Conservation (phyloP, 1,140 invertebrate species). For the Lepidurus arcticus region DNA sequence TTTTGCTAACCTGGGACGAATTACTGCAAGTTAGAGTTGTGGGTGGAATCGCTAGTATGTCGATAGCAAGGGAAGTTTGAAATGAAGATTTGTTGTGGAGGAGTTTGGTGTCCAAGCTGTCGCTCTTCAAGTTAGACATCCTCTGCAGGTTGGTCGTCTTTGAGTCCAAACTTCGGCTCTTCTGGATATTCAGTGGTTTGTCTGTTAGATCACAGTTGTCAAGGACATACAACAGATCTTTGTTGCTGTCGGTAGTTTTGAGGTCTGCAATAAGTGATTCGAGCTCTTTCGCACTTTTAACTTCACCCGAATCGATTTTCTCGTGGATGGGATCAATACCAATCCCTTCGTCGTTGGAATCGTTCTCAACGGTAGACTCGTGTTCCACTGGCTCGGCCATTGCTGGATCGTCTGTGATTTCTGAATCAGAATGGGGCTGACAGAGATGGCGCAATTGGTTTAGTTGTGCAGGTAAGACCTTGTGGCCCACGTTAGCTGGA, state of each 20-base stretch:
- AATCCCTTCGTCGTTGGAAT: slow-evolving; percentile 65
- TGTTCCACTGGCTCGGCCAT: not conserved
- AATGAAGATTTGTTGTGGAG: slow-evolving; percentile 33
- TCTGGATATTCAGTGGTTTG: slow-evolving; percentile 24
- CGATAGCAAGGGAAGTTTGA: not conserved
- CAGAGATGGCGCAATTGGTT: slow-evolving; percentile 41
- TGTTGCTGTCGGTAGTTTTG: slow-evolving; percentile 32
- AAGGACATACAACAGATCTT: slow-evolving; percentile 33
- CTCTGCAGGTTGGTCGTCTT: slow-evolving; percentile 29
- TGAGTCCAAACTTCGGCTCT: slow-evolving; percentile 34
- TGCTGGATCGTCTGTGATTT: slow-evolving; percentile 58
- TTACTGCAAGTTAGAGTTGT: not conserved
- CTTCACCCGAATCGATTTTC: slow-evolving; percentile 57
- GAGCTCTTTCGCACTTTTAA: slow-evolving; percentile 59
- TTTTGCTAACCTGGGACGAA: not conserved
- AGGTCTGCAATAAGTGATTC: slow-evolving; percentile 53
- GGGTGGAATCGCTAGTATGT: not conserved
- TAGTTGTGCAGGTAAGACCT: slow-evolving; percentile 36
- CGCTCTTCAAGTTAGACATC: slow-evolving; percentile 38
- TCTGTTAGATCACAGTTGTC: slow-evolving; percentile 6
- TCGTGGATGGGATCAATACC: slow-evolving; percentile 46
- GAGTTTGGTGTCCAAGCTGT: slow-evolving; percentile 40
- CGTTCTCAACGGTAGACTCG: slow-evolving; percentile 47
- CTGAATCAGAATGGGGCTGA: slow-evolving; percentile 55
- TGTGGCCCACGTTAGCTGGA: slow-evolving; percentile 39